phyloP scores from a whole-genome alignment of 1,140 invertebrate genomes.

The Zaprionus africanus region DNA sequence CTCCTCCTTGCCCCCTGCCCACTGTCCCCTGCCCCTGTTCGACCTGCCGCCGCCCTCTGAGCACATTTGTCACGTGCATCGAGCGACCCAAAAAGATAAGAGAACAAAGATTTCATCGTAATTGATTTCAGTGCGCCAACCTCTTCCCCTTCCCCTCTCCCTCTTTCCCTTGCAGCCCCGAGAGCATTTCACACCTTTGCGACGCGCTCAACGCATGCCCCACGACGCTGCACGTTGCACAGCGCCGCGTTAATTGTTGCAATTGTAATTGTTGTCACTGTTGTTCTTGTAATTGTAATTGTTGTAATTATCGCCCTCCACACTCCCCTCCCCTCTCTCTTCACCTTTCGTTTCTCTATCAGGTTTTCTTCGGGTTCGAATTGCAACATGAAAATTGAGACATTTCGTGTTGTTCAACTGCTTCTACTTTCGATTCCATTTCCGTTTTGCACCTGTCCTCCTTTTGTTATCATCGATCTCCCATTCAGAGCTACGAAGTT shows the following conservation, averaged over 20 bases:
- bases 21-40: not conserved
- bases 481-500: no score
- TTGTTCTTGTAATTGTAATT: slow-evolving; percentile 7
- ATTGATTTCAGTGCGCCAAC: slow-evolving; percentile 46
- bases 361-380: not conserved
- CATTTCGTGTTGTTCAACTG: not conserved
- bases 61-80: slow-evolving; percentile 49
- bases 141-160: not conserved
- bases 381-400: not conserved
- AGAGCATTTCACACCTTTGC: slow-evolving; percentile 37
- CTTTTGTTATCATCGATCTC: not conserved
- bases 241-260: slow-evolving; percentile 12
- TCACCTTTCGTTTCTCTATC: not conserved
- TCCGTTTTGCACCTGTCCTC: not conserved
- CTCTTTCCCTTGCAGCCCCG: not conserved
- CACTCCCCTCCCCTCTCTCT: not conserved
- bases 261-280: slow-evolving; percentile 28
- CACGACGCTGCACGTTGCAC: not conserved
- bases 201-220: not conserved
- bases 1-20: not conserved
- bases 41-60: not conserved
- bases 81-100: slow-evolving; percentile 57
- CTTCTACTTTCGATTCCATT: not conserved
- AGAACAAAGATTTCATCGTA: slow-evolving; percentile 55
- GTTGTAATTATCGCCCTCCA: slow-evolving; percentile 12